Evolutionary conservation across 2,888 invertebrate genomes (phyloP).

Genomic region (Amaurobius ferox): DNA sequence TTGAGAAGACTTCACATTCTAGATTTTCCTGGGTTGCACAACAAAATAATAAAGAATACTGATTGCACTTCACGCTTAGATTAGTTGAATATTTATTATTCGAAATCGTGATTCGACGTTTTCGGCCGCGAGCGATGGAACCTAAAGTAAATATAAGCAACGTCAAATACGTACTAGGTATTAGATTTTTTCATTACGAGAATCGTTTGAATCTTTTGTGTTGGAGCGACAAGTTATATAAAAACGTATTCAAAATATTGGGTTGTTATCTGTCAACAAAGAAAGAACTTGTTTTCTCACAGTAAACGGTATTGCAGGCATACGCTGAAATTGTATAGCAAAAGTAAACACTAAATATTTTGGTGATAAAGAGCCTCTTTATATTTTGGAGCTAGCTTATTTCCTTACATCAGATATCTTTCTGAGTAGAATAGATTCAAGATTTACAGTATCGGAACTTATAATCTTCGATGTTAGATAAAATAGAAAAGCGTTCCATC

Average conservation of each 20-base stretch:
- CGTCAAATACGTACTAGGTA: background rate
- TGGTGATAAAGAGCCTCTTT: background rate
- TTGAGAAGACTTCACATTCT: too few species aligned
- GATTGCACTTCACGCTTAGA: background rate
- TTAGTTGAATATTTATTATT: background rate
- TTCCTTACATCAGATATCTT: too few species aligned
- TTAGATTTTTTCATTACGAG: background rate
- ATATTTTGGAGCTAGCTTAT: background rate
- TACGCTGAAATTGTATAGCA: background rate
- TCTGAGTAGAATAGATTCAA: too few species aligned
- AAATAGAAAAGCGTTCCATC: too few species aligned
- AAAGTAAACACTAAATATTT: conserved; percentile 5
- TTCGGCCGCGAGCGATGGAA: background rate
- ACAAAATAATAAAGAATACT: too few species aligned
- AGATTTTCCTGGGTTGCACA: too few species aligned
- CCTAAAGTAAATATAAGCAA: background rate
- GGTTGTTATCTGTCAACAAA: background rate
- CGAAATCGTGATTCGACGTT: background rate
- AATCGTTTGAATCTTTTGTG: background rate
- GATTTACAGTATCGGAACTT: too few species aligned
- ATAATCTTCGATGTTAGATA: too few species aligned
- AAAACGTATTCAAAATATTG: background rate
- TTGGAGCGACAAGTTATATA: background rate
- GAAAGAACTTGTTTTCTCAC: background rate
- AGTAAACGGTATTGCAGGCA: background rate